Base-by-base conservation (phyloP, 1,140 invertebrate species). In the Calephelis nemesis region DNA sequence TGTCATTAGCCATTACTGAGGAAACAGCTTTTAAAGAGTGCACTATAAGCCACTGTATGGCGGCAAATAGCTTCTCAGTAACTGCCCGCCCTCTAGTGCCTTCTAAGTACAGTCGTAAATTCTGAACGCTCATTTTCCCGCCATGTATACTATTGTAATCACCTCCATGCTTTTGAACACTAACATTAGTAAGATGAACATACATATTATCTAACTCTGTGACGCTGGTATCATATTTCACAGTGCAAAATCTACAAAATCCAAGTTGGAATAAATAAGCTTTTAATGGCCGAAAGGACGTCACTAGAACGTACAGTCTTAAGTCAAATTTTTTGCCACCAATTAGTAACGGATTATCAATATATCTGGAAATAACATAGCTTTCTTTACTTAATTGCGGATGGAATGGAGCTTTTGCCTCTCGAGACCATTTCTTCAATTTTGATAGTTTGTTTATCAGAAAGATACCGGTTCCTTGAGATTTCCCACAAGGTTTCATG, bases 401-500 rank as follows among this genome's bases (percentile, higher is more conserved):
- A 92, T 97, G 97, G 78, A 97, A 96, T 0, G 95, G 95, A 70
- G 94, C 95, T 88, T 96, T 96, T 3, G 96, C 95, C 85, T 97
- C 96, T 30, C 96, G 92, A 0, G 97, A 97, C 96, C 96, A 98
- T 79, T 96, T 95, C 82, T 97, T 97, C 12, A 98, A 90, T 89
- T 97, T 97, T 1, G 96, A 97, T 49, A 98, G 86, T 92, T 97
- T 97, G 78, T 97, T 97, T 73, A 98, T 97, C 0, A 98, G 90
- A 82, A 97, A 97, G 73, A 98, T 98, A 7, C 97, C 97, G 6
- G 96, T 94, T 0, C 96, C 96, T 87, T 98, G 97, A 11, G 96
- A 98, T 85, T 97, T 96, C 19, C 97, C 98, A 84, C 97, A 98
- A 0, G 98, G 98, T 86, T 99, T 99, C 97, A 99, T 98, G 65